These are phyloP conservation scores for Subacronicta megacephala DNA, from an alignment of 2,888 invertebrate species.

Conservation along the genomic window DNA sequence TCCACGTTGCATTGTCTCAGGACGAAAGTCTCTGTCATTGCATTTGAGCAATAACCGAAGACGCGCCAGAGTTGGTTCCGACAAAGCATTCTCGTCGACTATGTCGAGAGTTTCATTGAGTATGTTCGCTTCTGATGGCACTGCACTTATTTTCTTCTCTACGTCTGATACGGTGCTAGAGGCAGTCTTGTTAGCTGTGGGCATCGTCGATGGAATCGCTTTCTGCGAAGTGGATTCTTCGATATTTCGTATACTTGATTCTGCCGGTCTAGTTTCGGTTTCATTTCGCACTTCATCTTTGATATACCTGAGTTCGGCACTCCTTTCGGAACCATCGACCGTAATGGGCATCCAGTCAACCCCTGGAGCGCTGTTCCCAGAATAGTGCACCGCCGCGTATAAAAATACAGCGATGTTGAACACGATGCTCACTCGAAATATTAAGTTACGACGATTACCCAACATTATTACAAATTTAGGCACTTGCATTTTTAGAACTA, in stretches of 20 bases:
- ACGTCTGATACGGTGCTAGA: constrained; percentile 81
- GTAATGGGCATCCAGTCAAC: constrained; percentile 81
- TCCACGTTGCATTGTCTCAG: constrained; percentile 92
- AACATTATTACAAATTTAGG: constrained; percentile 81
- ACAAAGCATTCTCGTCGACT: constrained; percentile 78
- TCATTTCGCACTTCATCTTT: constrained; percentile 65
- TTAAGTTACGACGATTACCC: constrained; percentile 91
- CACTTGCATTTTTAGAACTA: constrained; percentile 82
- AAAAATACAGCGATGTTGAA: constrained; percentile 92
- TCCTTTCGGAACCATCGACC: constrained; percentile 76
- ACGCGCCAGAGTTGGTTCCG: constrained; percentile 74
- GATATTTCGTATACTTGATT: constrained; percentile 62
- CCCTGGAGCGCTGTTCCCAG: constrained; percentile 71
- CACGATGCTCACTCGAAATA: constrained; percentile 93
- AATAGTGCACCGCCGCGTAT: constrained; percentile 92
- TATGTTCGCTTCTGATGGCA: constrained; percentile 74
- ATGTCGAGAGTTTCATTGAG: constrained; percentile 77
- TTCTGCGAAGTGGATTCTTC: constrained; percentile 82
- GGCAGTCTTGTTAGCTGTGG: constrained; percentile 80
- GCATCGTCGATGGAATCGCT: constrained; percentile 77
- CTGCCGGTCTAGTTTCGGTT: constrained; percentile 66
- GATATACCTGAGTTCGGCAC: constrained; percentile 71
- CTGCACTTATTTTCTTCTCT: constrained; percentile 76
- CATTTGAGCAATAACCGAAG: constrained; percentile 90
- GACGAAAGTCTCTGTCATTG: constrained; percentile 90